Evolutionary conservation across 2,888 invertebrate species (phyloP), one percentile per base, ranked within the genome.

Genomic region (Pyrgus malvae): DNA sequence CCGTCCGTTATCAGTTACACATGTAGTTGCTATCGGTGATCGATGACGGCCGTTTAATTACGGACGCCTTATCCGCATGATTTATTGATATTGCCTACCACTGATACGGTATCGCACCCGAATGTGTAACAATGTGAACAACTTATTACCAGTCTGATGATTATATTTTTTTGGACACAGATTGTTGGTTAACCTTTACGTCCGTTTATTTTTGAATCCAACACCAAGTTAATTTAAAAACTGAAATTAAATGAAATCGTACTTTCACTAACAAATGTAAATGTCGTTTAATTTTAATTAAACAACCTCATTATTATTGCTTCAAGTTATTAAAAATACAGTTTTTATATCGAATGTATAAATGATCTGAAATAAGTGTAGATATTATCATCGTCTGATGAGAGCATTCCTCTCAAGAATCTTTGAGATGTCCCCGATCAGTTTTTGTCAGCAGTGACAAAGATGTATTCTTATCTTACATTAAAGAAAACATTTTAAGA

Each of bases 1-100:
- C 31, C 40, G 40, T 56, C 40, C 55, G 48, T 57, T 62, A 63
- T 62, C 66, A 50, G 50, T 55, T 40, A 59, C 63, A 63, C 51
- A 62, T 63, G 63, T 65, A 62, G 14, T 21, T 56, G 57, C 49
- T 68, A 65, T 68, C 64, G 45, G 60, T 84, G 83, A 86, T 85
- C 80, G 86, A 88, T 85, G 80, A 65, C 63, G 44, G 68, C 51
- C 76, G 78, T 82, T 82, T 85, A 88, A 86, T 87, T 85, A 87
- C 74, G 72, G 64, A 66, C 37, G 44, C 65, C 69, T 74, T 83
- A 86, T 84, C 82, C 68, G 64, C 67, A 85, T 86, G 86, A 88
- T 88, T 86, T 88, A 88, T 87, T 80, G 83, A 85, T 86, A 88
- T 86, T 84, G 78, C 71, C 69, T 67, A 68, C 67, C 31, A n/a